phyloP scores from a whole-genome alignment of 2,797 vertebrate genomes.

The Enteromius thamalakanensis region DNA sequence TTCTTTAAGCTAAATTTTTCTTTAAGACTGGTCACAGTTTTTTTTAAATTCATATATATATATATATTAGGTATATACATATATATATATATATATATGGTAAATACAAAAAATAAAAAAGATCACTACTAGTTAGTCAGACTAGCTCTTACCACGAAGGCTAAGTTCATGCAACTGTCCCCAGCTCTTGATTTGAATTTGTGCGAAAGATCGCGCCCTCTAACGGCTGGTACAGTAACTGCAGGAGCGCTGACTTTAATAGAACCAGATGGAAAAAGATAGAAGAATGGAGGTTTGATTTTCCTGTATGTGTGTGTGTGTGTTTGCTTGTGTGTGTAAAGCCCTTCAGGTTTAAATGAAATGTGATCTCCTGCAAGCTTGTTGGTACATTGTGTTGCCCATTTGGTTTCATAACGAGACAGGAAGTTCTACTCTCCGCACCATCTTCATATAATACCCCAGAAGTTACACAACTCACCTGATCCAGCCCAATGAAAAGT shows the following conservation, averaged over 20 bases:
- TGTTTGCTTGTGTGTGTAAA: conserved; percentile 12
- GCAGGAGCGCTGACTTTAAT: not conserved
- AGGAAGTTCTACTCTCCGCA: not conserved
- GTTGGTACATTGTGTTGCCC: not conserved
- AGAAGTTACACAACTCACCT: not conserved
- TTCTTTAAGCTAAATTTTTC: too few relatives aligned
- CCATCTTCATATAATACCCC: not conserved
- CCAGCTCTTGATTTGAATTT: not conserved
- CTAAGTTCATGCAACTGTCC: too few relatives aligned
- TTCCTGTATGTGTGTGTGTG: conserved; percentile 12
- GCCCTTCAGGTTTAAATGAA: conserved; percentile 35
- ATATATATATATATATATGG: too few relatives aligned
- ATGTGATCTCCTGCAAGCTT: conserved; percentile 40
- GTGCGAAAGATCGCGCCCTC: not conserved
- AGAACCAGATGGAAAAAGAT: not conserved
- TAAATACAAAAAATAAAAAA: too few relatives aligned
- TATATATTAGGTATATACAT: too few relatives aligned
- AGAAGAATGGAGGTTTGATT: not conserved
- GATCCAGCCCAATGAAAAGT: not conserved
- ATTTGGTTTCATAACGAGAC: conserved; percentile 6
- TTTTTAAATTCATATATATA: too few relatives aligned
- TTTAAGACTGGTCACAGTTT: too few relatives aligned
- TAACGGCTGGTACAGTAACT: conserved; percentile 12
- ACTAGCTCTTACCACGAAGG: too few relatives aligned
- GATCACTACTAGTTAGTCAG: too few relatives aligned